Evolutionary conservation across 2,888 invertebrate species (phyloP), one percentile per base, ranked within the genome.

Genomic region (Ypsolopha sequella): DNA sequence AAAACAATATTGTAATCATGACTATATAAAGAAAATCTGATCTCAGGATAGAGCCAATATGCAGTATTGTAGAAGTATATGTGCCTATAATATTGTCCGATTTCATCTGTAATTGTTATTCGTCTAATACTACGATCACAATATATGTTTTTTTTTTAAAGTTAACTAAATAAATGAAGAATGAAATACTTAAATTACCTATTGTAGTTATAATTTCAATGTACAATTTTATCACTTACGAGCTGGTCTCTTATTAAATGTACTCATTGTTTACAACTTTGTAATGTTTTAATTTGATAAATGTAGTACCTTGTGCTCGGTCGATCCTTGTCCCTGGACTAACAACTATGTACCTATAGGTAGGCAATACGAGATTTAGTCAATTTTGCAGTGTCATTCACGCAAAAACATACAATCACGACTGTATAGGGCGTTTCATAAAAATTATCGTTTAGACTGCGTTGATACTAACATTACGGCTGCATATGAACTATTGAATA

Each of bases 171-270:
- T 36, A 14, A 47, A 36, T n/a, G 47, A 33, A 47, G 36, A 14
- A 47, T 47, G 47, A 36, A 47, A 47, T 47, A 36, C 47, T 47
- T 47, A 47, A 47, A 47, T 47, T 47, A 47, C 47, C 47, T 47
- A 47, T 47, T 36, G 36, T 47, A 35, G 13, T 47, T 13, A 47
- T 47, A 11, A 14, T 47, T 47, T 47, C 14, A 13, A 35, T 47
- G 47, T 36, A 54, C 50, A 51, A 36, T 50, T 47, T 36, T 47
- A 36, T 45, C 24, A 51, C 44, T 36, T 50, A 73, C 61, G 85
- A 85, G 85, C 85, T 84, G 85, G 85, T 80, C 85, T 85, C 85
- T 77, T 66, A 66, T 73, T 72, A 73, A 73, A 70, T 77, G 80
- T 84, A 81, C 84, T 82, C 81, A 78, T 52, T 48, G 14, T 48